Conservation (phyloP, 2,888 invertebrate species). For the Actias luna region DNA sequence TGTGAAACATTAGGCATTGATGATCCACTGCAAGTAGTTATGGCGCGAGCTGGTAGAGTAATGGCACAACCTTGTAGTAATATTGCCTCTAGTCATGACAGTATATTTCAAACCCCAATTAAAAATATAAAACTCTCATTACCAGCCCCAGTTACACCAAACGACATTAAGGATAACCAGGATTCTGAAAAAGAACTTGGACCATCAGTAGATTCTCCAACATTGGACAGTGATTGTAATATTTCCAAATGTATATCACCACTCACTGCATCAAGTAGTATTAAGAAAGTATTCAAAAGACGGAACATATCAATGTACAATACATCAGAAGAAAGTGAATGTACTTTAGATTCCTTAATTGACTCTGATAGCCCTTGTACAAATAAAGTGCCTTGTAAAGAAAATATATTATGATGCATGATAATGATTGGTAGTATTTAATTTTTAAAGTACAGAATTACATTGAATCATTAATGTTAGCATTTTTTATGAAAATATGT, state of each 20-base stretch:
- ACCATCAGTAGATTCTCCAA: constrained; percentile 39
- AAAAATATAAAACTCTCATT: constrained; percentile 59
- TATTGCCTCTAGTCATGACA: constrained; percentile 21
- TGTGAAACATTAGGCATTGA: constrained; percentile 88
- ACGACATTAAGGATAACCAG: constrained; percentile 42
- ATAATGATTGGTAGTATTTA: not conserved
- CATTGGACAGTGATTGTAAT: constrained; percentile 42
- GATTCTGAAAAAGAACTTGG: constrained; percentile 32
- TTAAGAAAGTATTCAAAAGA: constrained; percentile 69
- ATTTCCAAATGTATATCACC: constrained; percentile 56
- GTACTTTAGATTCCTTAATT: constrained; percentile 40
- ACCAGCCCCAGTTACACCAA: constrained; percentile 67
- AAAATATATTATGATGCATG: constrained; percentile 30
- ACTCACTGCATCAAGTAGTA: constrained; percentile 31
- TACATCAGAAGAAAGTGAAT: constrained; percentile 52
- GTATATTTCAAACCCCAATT: constrained; percentile 44
- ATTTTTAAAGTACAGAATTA: not conserved
- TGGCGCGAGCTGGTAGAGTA: constrained; percentile 74
- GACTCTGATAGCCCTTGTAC: constrained; percentile 45
- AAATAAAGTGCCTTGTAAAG: constrained; percentile 45
- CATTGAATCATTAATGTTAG: not conserved
- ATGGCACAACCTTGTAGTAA: constrained; percentile 38
- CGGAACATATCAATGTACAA: constrained; percentile 70
- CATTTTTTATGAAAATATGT: constrained; percentile 3
- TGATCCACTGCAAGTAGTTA: constrained; percentile 88